phyloP scores from a whole-genome alignment of 2,888 invertebrate genomes.

The Pterostichus madidus region DNA sequence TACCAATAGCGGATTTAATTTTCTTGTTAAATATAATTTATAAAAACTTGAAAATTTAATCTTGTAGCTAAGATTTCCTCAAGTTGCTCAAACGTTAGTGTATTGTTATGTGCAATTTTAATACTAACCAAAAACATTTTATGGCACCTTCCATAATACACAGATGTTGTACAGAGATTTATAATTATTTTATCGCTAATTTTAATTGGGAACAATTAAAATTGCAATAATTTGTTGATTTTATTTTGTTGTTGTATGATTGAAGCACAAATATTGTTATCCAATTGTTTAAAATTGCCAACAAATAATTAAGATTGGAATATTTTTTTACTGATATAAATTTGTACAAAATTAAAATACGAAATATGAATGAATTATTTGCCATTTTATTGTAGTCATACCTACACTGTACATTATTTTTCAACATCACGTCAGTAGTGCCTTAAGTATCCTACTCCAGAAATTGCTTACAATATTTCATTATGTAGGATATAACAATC shows the following conservation, averaged over 20 bases:
- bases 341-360: conserved; percentile 25
- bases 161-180: conserved; percentile 26
- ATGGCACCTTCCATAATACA: background rate
- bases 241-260: conserved; percentile 44
- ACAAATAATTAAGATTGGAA: conserved; percentile 51
- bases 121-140: conserved; percentile 33
- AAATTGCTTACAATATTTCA: conserved; percentile 46
- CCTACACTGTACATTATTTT: conserved; percentile 26
- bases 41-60: conserved; percentile 29
- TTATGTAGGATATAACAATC: conserved; percentile 56
- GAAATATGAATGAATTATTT: conserved; percentile 13
- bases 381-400: conserved; percentile 45
- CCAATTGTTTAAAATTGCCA: background rate
- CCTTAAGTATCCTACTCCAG: conserved; percentile 59
- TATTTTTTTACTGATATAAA: conserved; percentile 53
- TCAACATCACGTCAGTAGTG: conserved; percentile 55
- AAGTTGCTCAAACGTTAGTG: conserved; percentile 50
- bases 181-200: background rate
- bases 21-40: conserved; percentile 35
- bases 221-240: conserved; percentile 39
- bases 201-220: background rate
- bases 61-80: conserved; percentile 29
- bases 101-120: conserved; percentile 56
- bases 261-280: conserved; percentile 39
- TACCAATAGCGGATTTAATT: conserved; percentile 7